Base-by-base conservation (phyloP, 1,140 invertebrate genomes). In the Lycorma delicatula region DNA sequence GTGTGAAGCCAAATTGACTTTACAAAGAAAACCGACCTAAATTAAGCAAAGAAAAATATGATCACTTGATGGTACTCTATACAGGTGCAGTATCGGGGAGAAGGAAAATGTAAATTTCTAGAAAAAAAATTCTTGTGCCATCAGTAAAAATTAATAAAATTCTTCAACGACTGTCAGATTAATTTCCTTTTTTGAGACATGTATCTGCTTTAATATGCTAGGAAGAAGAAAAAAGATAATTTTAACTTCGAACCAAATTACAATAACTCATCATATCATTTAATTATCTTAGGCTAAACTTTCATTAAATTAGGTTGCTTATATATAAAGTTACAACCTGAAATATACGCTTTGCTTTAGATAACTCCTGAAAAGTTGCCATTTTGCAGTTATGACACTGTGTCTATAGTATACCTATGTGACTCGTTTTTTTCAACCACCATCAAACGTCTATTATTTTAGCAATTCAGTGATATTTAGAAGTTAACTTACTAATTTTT, bases 1-100 rank as follows among this genome's bases (percentile, higher is more conserved):
- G 18, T 11, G 18, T 28, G 11, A 51, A 51, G 18, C 49, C 49
- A 7, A 51, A 18, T n/a, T 28, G 18, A 46, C 41, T 55, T 6
- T 26, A 55, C 38, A 46, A 44, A 5, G 26, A 54, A n/a, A 13
- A 7, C 25, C n/a, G n/a, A n/a, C 34, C 5, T 22, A 13, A 31
- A 36, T 7, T 29, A 23, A 11, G 12, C 5, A 47, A 26, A 46
- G 34, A 38, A 16, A 55, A 55, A 29, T 46, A 55, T 27, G 38
- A 55, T 44, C 36, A 55, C 46, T 47, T 55, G 26, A 55, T 46
- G 23, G 18, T 11, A 11, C 54, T 55, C 26, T 44, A 38, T 25
- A 27, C 7, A 13, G 54, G 54, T 9, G 16, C 13, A 44, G 46
- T 38, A 26, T 38, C 54, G 2, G 25, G n/a, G 27, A 18, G 6